Evolutionary conservation across 1,140 invertebrate genomes (phyloP), one percentile per base, ranked within the genome.

Genomic region (Anastatus disparis): DNA sequence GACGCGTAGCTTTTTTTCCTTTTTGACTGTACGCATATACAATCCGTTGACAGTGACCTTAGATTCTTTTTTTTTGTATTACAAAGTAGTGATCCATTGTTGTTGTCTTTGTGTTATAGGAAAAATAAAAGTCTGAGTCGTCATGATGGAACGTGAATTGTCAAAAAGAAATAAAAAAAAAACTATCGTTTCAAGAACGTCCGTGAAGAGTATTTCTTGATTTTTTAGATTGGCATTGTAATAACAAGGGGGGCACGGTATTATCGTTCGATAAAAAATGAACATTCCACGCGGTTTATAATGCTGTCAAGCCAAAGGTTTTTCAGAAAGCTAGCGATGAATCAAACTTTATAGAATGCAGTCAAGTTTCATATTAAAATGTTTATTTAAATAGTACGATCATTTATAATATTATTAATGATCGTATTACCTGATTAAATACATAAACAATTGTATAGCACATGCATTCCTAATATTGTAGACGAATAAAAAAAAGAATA

Each of bases 21-120:
- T 72, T 76, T 72, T 73, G 56, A 12, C 72, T 58, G 62, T 42
- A 59, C 38, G 68, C 56, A 42, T 71, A n/a, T n/a, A n/a, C n/a
- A n/a, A n/a, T n/a, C n/a, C 58, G 59, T 50, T 58, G 61, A 74
- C 62, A 70, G 74, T 71, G 55, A 46, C 46, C 62, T 55, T 72
- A 72, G 71, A 27, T 38, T n/a, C n/a, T n/a, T n/a, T n/a, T n/a
- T n/a, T n/a, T n/a, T n/a, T 29, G 9, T 27, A 56, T 66, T 55
- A 53, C 63, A 24, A 44, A 42, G 63, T 66, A 31, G 52, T 24
- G 20, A 8, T 0, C 52, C 26, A 67, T 67, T 67, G 40, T 67
- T 42, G 17, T 58, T 46, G n/a, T 31, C 27, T 58, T 35, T 56
- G 38, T 7, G 12, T 38, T 15, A 22, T n/a, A 20, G 17, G n/a